Evolutionary conservation across 2,888 invertebrate genomes (phyloP).

Genomic region (Drosophila yooni): DNA sequence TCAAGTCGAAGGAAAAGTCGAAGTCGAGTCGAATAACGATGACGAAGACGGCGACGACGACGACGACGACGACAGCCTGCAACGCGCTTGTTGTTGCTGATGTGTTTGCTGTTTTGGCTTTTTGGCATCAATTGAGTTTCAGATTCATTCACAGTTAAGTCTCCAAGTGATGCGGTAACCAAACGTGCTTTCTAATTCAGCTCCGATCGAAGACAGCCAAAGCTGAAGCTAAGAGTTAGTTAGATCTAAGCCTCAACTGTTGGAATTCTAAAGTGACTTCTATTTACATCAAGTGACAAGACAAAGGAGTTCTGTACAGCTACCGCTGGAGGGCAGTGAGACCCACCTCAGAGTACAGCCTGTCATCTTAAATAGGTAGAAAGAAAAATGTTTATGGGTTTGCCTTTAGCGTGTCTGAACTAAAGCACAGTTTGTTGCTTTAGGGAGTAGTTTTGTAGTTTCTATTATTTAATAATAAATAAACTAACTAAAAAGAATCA

Average conservation of each 20-base stretch:
- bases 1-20: slow-evolving; percentile 46
- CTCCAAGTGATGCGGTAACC: slow-evolving; percentile 39
- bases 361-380: neutral
- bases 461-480: neutral
- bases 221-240: slow-evolving; percentile 34
- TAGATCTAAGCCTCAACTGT: slow-evolving; percentile 9
- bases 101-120: slow-evolving; percentile 26
- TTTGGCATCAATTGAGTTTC: slow-evolving; percentile 66
- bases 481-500: neutral
- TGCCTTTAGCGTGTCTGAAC: neutral
- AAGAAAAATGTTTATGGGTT: neutral
- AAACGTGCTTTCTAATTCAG: slow-evolving; percentile 48
- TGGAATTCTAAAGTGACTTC: slow-evolving; percentile 36
- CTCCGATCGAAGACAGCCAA: slow-evolving; percentile 18
- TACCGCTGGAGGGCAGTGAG: neutral
- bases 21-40: slow-evolving; percentile 26
- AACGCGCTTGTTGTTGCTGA: slow-evolving; percentile 37
- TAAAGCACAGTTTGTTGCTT: neutral
- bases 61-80: slow-evolving; percentile 37
- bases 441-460: neutral
- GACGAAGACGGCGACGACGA: slow-evolving; percentile 34
- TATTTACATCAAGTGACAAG: slow-evolving; percentile 1
- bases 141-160: slow-evolving; percentile 56
- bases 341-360: slow-evolving; percentile 8
- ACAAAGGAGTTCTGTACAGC: neutral